phyloP scores from a whole-genome alignment of 2,113 vertebrate species.

The Nothobranchius kuhntae region DNA sequence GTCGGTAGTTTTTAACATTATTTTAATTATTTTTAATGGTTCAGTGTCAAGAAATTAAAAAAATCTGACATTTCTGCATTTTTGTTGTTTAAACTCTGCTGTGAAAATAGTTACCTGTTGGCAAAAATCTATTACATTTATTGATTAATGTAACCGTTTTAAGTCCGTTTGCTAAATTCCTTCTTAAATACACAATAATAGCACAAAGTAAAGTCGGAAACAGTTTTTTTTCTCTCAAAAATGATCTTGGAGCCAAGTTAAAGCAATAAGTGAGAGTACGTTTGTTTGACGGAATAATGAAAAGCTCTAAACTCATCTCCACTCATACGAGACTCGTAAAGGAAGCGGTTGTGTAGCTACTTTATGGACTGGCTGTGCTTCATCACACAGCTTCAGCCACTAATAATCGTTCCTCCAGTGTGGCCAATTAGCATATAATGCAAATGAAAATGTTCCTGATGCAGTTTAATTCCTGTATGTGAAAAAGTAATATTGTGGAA shows the following conservation, averaged over 20 bases:
- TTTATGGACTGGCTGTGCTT: conserved; percentile 20
- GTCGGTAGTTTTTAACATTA: too few relatives aligned
- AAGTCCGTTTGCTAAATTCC: too few relatives aligned
- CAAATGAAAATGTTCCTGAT: conserved; percentile 45
- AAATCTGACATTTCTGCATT: too few relatives aligned
- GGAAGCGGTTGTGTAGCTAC: conserved; percentile 18
- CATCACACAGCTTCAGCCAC: conserved; percentile 23
- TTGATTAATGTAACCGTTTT: too few relatives aligned
- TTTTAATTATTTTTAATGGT: too few relatives aligned
- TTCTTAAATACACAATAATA: too few relatives aligned
- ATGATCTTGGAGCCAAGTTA: background rate
- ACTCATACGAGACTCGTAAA: background rate
- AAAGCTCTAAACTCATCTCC: background rate
- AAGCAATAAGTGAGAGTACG: background rate
- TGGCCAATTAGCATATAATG: conserved; percentile 33
- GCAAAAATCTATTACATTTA: too few relatives aligned
- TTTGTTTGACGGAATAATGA: background rate
- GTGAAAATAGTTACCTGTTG: too few relatives aligned
- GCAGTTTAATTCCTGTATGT: conserved; percentile 27
- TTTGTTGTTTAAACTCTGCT: too few relatives aligned
- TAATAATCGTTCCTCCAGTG: conserved; percentile 38
- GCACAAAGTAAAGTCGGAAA: too few relatives aligned
- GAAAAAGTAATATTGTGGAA: conserved; percentile 47
- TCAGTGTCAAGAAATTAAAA: too few relatives aligned
- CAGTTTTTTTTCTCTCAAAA: too few relatives aligned